Evolutionary conservation across 2,888 invertebrate species (phyloP), one percentile per base, ranked within the genome.

Genomic region (Stegana nigrithorax): DNA sequence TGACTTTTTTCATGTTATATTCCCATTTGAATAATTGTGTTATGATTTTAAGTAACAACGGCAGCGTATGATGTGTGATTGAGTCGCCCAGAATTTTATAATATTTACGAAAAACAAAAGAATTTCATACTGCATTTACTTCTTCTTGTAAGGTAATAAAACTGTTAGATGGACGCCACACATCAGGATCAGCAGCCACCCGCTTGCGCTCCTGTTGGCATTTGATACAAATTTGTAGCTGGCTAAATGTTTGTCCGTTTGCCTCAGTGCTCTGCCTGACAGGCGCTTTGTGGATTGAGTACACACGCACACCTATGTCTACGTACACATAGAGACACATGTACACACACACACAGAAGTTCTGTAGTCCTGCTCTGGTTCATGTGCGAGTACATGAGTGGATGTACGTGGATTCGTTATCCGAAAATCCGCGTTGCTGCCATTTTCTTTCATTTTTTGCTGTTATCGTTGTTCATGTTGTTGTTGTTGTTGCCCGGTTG

Each of bases 351-450:
- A 47, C 65, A 47, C 44, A 61, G 68, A 71, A 59, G 56, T 44
- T 57, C 26, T 53, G 45, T 19, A 25, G 29, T 10, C 12, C 2
- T 2, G 47, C 10, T 19, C 23, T 17, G 32, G 25, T 32, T 25
- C n/a, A 25, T 44, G 21, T 55, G 39, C 19, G 10, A 58, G 26
- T 50, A 55, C 58, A 58, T 55, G 42, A 23, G 58, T 58, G 39
- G 55, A 10, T 64, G 69, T 72, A 76, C 79, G 79, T 75, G 77
- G 71, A 68, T 75, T 77, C 78, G 75, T 79, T 79, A 77, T 78
- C 64, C 78, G 66, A 69, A 77, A 77, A 73, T 73, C 73, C 73
- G 73, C 75, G 77, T 61, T 65, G 69, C 65, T 67, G 59, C 36
- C 47, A 53, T 61, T 60, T 45, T 14, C 8, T 36, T 59, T 51